Evolutionary conservation across 2,888 invertebrate species (phyloP).

Genomic region (Philhelius pedissequus): DNA sequence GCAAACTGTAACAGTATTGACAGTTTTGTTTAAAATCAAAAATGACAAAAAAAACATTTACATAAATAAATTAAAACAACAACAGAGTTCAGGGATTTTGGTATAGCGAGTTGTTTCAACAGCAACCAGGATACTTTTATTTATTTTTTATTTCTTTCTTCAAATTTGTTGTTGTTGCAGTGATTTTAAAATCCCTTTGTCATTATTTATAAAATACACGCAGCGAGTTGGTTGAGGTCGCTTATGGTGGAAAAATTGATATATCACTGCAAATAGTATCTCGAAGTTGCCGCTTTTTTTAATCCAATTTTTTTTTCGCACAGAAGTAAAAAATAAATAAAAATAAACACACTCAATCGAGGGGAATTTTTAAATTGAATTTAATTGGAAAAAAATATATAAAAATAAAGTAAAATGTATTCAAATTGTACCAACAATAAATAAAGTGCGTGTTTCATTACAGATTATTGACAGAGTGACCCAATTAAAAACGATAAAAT

Average conservation of each 20-base stretch:
- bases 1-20: slow-evolving; percentile 20
- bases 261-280: slow-evolving; percentile 22
- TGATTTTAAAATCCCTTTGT: slow-evolving; percentile 48
- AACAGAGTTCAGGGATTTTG: slow-evolving; percentile 17
- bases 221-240: neutral
- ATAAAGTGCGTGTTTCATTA: slow-evolving; percentile 2
- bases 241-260: slow-evolving; percentile 24
- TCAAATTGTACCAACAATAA: neutral
- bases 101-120: neutral
- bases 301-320: neutral
- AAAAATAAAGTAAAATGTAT: neutral
- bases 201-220: slow-evolving; percentile 8
- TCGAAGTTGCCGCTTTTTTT: neutral
- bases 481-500: slow-evolving; percentile 25
- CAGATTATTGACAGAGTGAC: slow-evolving; percentile 34
- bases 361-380: slow-evolving; percentile 58
- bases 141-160: neutral
- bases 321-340: neutral
- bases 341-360: neutral
- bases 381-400: slow-evolving; percentile 29
- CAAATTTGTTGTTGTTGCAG: neutral
- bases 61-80: neutral
- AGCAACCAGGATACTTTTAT: neutral
- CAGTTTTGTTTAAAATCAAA: slow-evolving; percentile 6
- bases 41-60: no score